Conservation (phyloP, 2,797 vertebrate species). For the Calcarius lapponicus region DNA sequence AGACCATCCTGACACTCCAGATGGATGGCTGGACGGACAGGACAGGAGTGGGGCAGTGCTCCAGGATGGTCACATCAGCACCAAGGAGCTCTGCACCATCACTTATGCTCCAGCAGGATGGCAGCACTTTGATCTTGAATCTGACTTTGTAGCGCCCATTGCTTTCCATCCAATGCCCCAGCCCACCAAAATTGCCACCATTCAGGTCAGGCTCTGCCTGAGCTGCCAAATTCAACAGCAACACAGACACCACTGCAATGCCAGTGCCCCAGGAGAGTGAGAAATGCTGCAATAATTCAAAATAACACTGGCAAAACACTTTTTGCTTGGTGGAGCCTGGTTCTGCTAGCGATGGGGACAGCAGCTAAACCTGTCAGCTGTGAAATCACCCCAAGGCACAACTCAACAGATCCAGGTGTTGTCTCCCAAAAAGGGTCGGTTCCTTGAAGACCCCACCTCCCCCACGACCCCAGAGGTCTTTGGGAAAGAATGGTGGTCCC, state of each 20-base stretch:
- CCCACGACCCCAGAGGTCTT: not conserved
- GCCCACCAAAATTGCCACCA: not conserved
- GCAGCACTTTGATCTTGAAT: not conserved
- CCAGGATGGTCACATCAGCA: not conserved
- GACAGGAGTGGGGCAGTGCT: not conserved
- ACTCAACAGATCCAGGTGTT: fast-evolving
- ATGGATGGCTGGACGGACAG: not conserved
- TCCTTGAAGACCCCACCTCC: not conserved
- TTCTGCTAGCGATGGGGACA: not conserved
- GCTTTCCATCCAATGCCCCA: not conserved
- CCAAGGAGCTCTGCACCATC: not conserved
- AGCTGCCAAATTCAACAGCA: not conserved
- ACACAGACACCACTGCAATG: fast-evolving
- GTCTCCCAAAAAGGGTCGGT: not conserved
- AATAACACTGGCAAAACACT: not conserved
- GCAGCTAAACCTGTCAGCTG: not conserved
- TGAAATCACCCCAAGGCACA: fast-evolving
- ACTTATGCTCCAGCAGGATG: not conserved
- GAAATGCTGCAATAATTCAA: not conserved
- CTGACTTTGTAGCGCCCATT: not conserved
- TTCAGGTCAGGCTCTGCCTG: not conserved
- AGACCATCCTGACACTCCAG: not conserved
- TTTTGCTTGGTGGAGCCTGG: not conserved
- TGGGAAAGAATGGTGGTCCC: not conserved
- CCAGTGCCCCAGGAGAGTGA: fast-evolving